Evolutionary conservation across 2,113 vertebrate genomes (phyloP).

Genomic region (Triplophysa dalaica): DNA sequence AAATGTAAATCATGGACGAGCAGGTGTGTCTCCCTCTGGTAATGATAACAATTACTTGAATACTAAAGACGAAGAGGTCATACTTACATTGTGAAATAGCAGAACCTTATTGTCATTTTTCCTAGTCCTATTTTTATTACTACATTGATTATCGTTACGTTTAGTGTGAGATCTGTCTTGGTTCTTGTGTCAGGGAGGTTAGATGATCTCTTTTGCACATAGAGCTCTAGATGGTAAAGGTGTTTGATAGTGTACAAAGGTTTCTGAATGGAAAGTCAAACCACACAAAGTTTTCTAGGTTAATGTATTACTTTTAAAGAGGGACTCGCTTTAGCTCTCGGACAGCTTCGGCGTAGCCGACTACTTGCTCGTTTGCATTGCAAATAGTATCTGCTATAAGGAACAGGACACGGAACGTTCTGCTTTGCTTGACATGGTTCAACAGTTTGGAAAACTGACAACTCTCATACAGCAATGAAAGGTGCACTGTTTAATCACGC

Average conservation of each 20-base stretch:
- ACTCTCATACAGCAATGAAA: constrained; percentile 5
- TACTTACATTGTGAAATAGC: neutral
- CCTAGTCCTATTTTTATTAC: neutral
- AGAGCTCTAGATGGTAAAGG: constrained; percentile 16
- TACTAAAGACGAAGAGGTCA: neutral
- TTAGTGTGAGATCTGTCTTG: neutral
- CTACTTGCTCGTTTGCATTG: constrained; percentile 60
- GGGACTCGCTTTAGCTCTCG: constrained; percentile 28
- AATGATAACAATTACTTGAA: neutral
- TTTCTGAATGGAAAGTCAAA: constrained; percentile 33
- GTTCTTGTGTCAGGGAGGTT: neutral
- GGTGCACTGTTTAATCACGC: constrained; percentile 15
- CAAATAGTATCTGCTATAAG: constrained; percentile 46
- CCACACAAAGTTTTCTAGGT: constrained; percentile 37
- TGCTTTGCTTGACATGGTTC: constrained; percentile 43
- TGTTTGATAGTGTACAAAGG: constrained; percentile 18
- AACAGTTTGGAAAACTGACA: constrained; percentile 37
- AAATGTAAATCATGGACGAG: neutral
- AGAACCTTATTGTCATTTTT: neutral
- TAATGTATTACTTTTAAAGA: constrained; percentile 54
- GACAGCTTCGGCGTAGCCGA: constrained; percentile 12
- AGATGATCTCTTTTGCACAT: neutral
- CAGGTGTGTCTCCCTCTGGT: neutral
- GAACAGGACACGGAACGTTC: constrained; percentile 1
- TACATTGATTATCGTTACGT: neutral